Conservation (phyloP, 2,113 vertebrate genomes). For the Tautogolabrus adspersus region DNA sequence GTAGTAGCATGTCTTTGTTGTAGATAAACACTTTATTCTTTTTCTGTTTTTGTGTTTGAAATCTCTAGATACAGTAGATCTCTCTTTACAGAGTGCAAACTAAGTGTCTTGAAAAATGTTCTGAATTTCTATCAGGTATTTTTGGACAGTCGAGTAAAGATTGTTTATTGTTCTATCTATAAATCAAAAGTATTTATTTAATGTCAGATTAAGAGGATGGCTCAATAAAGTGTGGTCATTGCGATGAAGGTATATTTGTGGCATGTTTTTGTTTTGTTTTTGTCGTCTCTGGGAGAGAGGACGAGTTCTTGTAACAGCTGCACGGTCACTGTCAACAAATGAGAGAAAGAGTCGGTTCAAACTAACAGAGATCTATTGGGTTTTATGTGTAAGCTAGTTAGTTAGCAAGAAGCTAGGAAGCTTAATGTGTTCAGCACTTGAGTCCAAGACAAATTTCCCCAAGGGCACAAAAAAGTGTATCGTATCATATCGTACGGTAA, state of each 20-base stretch:
- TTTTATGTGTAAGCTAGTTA: too few species aligned
- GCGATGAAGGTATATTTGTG: constrained; percentile 49
- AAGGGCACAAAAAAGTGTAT: too few species aligned
- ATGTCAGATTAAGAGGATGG: constrained; percentile 53
- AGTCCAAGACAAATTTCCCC: too few species aligned
- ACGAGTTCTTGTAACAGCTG: too few species aligned
- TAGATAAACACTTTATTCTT: constrained; percentile 59
- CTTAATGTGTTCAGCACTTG: too few species aligned
- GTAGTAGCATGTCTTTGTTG: constrained; percentile 77
- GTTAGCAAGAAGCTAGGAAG: too few species aligned
- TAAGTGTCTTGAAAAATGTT: constrained; percentile 62
- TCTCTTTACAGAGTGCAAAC: constrained; percentile 61
- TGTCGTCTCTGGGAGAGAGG: neutral
- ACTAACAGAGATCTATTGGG: too few species aligned
- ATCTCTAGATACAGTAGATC: constrained; percentile 61
- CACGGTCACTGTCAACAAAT: too few species aligned
- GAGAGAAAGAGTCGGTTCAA: too few species aligned
- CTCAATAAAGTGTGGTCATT: constrained; percentile 75
- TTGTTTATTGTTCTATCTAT: constrained; percentile 67
- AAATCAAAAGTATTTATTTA: constrained; percentile 72
- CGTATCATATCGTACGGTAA: too few species aligned
- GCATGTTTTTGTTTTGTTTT: constrained; percentile 11
- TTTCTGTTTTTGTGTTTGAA: constrained; percentile 71
- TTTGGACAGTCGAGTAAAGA: constrained; percentile 57
- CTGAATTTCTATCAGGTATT: constrained; percentile 55